Evolutionary conservation across 2,888 invertebrate genomes (phyloP).

Genomic region (Metellina segmentata): DNA sequence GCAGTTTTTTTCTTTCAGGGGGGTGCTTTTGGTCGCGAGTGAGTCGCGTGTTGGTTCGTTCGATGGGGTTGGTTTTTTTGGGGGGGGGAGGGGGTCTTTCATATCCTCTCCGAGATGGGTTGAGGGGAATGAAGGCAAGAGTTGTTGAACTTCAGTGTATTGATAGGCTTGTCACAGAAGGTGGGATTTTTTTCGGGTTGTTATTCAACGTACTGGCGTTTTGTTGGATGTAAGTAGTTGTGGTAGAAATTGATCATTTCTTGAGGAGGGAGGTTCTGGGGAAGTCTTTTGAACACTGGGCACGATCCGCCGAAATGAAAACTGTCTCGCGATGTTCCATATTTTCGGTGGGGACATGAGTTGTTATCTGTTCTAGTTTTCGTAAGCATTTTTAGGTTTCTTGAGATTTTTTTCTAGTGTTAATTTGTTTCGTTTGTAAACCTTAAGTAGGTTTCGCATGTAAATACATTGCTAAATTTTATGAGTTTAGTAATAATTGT

Average conservation of each 20-base stretch:
- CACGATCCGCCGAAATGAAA: no score
- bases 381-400: neutral
- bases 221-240: neutral
- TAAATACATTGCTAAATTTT: no score
- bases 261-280: no score
- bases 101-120: neutral
- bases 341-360: no score
- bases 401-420: neutral
- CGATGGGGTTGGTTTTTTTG: conserved; percentile 47
- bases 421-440: neutral
- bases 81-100: neutral
- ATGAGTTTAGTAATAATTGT: no score
- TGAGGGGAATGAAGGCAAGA: conserved; percentile 51
- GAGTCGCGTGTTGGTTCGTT: conserved; percentile 50
- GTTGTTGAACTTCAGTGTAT: conserved; percentile 64
- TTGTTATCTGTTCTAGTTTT: no score
- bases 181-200: conserved; percentile 16
- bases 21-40: conserved; percentile 53
- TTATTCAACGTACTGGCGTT: neutral
- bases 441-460: neutral
- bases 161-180: conserved; percentile 32
- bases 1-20: conserved; percentile 32
- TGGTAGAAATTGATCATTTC: no score
- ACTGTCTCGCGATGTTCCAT: no score
- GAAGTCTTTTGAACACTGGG: no score